Percentiles rank a stretch among this genome's conserved stretches.
Conservation (phyloP, 37 sponge, comb jelly and placozoan species). For the Ephydatia muelleri region DNA sequence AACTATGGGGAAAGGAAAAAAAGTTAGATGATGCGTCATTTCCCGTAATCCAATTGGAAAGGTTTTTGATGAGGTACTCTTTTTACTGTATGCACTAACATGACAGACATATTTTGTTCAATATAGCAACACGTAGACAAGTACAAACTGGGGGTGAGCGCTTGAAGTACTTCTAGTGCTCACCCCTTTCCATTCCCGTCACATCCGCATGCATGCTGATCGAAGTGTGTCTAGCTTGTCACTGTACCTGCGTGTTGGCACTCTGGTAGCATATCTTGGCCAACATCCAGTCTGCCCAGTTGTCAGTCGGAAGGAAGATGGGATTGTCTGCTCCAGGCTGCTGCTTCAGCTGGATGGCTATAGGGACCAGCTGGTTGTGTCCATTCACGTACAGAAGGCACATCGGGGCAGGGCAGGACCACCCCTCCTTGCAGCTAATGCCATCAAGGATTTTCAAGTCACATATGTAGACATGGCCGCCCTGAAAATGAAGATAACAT, state of each 20-base stretch:
- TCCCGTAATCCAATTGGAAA: too few relatives aligned
- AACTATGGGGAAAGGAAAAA: too few relatives aligned
- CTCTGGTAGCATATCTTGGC: slow-evolving; percentile 61
- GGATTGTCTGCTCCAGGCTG: slow-evolving; percentile 47
- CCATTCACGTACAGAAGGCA: slow-evolving; percentile 59
- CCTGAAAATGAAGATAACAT: slow-evolving; percentile 29
- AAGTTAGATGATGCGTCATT: too few relatives aligned
- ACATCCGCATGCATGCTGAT: too few relatives aligned
- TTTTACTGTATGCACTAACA: too few relatives aligned
- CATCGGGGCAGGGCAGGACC: slow-evolving; percentile 44
- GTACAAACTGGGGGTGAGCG: too few relatives aligned
- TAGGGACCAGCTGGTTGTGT: slow-evolving; percentile 36
- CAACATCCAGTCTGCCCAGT: slow-evolving; percentile 55
- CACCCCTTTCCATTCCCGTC: too few relatives aligned
- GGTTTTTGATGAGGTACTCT: too few relatives aligned
- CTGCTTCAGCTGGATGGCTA: slow-evolving; percentile 76
- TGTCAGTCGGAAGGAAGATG: slow-evolving; percentile 64
- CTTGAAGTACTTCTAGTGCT: too few relatives aligned
- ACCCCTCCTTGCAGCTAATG: slow-evolving; percentile 29
- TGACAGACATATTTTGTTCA: too few relatives aligned
- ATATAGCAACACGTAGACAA: too few relatives aligned
- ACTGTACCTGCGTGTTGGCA: slow-evolving; percentile 51
- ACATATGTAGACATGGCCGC: slow-evolving; percentile 69
- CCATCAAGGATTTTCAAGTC: slow-evolving; percentile 50
- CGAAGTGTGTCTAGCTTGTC: too few relatives aligned